A percentile compares a stretch with the other conserved stretches of the same genome.
phyloP scores from a whole-genome alignment of 2,113 vertebrate species.

The Zosterops pallidus region DNA sequence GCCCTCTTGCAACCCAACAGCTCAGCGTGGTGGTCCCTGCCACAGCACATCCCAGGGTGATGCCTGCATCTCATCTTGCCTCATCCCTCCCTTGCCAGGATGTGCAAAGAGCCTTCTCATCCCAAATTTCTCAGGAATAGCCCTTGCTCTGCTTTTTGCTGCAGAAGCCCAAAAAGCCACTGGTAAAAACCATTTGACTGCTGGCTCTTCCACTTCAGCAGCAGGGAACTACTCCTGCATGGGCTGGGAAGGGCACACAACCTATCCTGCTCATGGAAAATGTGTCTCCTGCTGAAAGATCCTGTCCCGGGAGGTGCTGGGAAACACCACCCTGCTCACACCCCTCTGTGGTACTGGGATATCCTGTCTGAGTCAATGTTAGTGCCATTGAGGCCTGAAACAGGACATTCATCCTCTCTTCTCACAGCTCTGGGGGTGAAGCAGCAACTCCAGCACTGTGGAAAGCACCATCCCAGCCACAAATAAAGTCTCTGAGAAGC shows the following conservation, averaged over 20 bases:
- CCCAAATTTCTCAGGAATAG: background rate
- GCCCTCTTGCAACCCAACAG: background rate
- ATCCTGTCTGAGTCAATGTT: background rate
- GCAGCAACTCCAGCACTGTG: background rate
- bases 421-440: background rate
- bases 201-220: background rate
- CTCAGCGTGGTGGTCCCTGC: fast-evolving
- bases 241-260: background rate
- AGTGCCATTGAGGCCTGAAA: background rate
- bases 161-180: background rate
- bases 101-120: background rate
- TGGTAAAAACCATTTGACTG: background rate
- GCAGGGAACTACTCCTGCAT: background rate
- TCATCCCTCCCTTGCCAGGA: background rate
- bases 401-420: background rate
- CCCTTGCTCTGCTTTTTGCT: background rate
- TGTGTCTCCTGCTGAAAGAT: fast-evolving
- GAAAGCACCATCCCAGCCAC: background rate
- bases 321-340: background rate
- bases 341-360: fast-evolving
- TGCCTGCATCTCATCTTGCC: fast-evolving
- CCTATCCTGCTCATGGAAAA: background rate
- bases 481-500: background rate
- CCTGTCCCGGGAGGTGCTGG: background rate
- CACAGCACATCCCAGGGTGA: background rate